phyloP scores from a whole-genome alignment of 2,797 vertebrate genomes.

The Danio aesculapii region DNA sequence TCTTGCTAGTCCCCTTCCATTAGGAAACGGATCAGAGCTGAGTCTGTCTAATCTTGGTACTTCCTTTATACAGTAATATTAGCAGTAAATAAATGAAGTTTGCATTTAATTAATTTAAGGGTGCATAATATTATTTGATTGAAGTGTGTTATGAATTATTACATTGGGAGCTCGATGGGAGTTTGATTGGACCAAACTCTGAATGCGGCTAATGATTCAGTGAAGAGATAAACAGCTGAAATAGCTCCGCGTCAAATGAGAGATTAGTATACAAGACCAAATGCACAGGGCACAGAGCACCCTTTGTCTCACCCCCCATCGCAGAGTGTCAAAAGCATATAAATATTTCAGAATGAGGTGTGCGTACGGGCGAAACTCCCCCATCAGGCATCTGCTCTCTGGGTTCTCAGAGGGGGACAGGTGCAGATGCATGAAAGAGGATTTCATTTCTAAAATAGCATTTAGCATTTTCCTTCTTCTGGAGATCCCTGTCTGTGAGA shows the following conservation, averaged over 20 bases:
- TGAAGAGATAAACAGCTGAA: slow-evolving; percentile 70
- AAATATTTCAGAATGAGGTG: slow-evolving; percentile 99
- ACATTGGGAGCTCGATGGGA: slow-evolving; percentile 30
- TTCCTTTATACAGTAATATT: slow-evolving; percentile 33
- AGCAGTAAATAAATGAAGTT: slow-evolving; percentile 34
- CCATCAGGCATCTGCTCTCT: slow-evolving; percentile 91
- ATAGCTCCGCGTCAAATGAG: slow-evolving; percentile 57
- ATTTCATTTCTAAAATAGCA: slow-evolving; percentile 97
- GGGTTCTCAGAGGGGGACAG: slow-evolving; percentile 93
- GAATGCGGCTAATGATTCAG: slow-evolving; percentile 65
- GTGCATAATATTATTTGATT: slow-evolving; percentile 60
- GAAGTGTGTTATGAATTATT: slow-evolving; percentile 60
- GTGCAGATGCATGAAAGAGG: slow-evolving; percentile 94
- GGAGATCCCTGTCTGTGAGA: slow-evolving; percentile 79
- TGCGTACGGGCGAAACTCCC: slow-evolving; percentile 85
- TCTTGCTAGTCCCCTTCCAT: slow-evolving; percentile 1
- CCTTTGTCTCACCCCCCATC: slow-evolving; percentile 87
- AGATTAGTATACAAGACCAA: slow-evolving; percentile 68
- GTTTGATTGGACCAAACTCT: slow-evolving; percentile 51
- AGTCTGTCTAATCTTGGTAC: slow-evolving; percentile 24
- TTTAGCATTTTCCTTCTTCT: slow-evolving; percentile 81
- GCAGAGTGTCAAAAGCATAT: slow-evolving; percentile 94
- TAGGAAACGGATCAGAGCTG: neutral
- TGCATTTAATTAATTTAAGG: slow-evolving; percentile 47
- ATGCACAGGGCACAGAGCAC: slow-evolving; percentile 80